Evolutionary conservation across 2,797 vertebrate genomes (phyloP), one percentile per base, ranked within the genome.

Genomic region (Poecilia gillii): DNA sequence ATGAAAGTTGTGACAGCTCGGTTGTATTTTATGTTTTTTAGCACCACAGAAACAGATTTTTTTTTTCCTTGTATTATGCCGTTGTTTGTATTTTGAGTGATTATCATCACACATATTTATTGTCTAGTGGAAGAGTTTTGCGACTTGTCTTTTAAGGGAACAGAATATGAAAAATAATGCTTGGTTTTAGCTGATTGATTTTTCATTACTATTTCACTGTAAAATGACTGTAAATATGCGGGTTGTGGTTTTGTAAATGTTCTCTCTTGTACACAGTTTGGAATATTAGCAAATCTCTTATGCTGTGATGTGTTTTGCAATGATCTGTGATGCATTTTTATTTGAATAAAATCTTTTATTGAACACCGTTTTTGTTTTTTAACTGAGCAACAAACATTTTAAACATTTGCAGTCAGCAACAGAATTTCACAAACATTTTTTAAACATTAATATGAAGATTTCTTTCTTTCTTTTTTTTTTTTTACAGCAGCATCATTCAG

Each of bases 191-290:
- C 6, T 51, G 3, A 71, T 20, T 80, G 80, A 81, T 77, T 59
- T 18, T 20, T 77, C 0, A 2, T 73, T 77, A 81, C 81, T 81
- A 72, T 72, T 85, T 47, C 25, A 66, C 41, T 73, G 53, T 59
- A 36, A 51, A 36, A 25, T 77, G 62, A 81, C 53, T 93, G 87
- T 92, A 88, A 87, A 91, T 92, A 90, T 81, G 72, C 82, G 51
- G 5, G 36, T 25, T 78, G 36, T 75, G 20, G 57, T 82, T 85
- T 59, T 75, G 64, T 86, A 70, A 43, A 73, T 41, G 78, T 77
- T 79, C 2, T 75, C 70, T 49, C 49, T 51, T 28, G 18, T 76
- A 74, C 47, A 77, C 75, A 51, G 18, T 46, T 81, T 73, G 31
- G 72, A 7, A 46, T 47, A 33, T 31, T 18, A 64, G 9, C 66